Conservation (phyloP, 2,888 invertebrate species). For the Galerucella nymphaeae region DNA sequence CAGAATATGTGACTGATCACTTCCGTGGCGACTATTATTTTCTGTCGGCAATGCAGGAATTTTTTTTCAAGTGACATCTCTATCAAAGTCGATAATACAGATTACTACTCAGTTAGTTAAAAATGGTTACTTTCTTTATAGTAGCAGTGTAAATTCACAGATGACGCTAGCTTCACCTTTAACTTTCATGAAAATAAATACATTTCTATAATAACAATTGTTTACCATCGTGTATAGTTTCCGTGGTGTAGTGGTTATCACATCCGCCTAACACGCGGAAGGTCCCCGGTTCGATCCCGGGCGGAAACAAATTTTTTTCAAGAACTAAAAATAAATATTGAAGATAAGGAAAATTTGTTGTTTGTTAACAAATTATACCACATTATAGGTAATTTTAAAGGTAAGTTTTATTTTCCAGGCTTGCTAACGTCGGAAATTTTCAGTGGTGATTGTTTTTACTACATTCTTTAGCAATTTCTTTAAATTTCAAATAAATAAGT, state of each 20-base stretch:
- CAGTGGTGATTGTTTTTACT: too few species aligned
- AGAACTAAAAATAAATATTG: neutral
- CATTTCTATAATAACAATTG: neutral
- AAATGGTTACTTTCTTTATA: neutral
- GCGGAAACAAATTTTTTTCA: slow-evolving; percentile 74
- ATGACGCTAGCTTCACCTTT: neutral
- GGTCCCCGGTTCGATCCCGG: slow-evolving; percentile 92
- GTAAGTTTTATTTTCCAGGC: too few species aligned
- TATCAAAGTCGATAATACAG: slow-evolving; percentile 8
- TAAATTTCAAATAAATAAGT: too few species aligned
- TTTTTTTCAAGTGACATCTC: slow-evolving; percentile 9
- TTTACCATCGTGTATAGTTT: slow-evolving; percentile 65
- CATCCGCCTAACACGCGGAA: slow-evolving; percentile 93
- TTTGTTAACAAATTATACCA: neutral
- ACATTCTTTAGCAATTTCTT: neutral
- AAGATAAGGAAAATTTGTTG: neutral
- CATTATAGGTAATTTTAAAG: too few species aligned
- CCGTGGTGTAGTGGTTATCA: slow-evolving; percentile 93
- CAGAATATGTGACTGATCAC: slow-evolving; percentile 64
- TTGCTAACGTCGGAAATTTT: too few species aligned
- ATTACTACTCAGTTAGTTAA: neutral
- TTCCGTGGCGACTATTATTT: slow-evolving; percentile 60
- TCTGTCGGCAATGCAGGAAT: slow-evolving; percentile 43
- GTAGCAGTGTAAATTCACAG: neutral
- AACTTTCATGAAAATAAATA: neutral